Conservation (phyloP, 2,888 invertebrate genomes). For the Galerucella pusilla region DNA sequence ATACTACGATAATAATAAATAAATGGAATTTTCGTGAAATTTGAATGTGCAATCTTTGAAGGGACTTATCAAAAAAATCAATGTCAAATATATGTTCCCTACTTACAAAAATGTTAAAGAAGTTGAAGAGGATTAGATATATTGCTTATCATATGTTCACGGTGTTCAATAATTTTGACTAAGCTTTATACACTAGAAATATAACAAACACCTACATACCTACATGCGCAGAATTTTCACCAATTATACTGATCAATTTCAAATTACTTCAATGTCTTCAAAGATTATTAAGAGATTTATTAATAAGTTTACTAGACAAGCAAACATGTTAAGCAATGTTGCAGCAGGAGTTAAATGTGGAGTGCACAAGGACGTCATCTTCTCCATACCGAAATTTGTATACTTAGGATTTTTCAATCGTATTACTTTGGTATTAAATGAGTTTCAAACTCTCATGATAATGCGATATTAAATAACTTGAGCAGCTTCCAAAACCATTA, state of each 20-base stretch:
- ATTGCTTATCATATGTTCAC: neutral
- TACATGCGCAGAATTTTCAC: no score
- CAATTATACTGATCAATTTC: no score
- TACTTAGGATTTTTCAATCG: neutral
- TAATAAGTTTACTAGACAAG: neutral
- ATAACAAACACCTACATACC: no score
- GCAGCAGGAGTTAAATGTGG: neutral
- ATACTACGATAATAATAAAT: conserved; percentile 36
- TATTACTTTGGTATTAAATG: neutral
- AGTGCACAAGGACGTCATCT: neutral
- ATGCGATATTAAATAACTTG: neutral
- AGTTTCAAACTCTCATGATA: neutral
- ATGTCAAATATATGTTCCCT: conserved; percentile 32
- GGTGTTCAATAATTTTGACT: neutral
- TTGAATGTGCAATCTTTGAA: conserved; percentile 41
- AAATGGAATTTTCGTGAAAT: conserved; percentile 36
- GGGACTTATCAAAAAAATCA: conserved; percentile 38
- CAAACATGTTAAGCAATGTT: neutral
- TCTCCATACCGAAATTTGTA: neutral
- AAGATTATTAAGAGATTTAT: neutral
- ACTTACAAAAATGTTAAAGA: neutral
- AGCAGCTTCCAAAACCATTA: neutral
- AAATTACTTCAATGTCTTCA: neutral
- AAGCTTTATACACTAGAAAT: no score
- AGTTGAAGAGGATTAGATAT: conserved; percentile 20